Conservation (phyloP, 1,140 invertebrate genomes). For the Drosophila truncata region DNA sequence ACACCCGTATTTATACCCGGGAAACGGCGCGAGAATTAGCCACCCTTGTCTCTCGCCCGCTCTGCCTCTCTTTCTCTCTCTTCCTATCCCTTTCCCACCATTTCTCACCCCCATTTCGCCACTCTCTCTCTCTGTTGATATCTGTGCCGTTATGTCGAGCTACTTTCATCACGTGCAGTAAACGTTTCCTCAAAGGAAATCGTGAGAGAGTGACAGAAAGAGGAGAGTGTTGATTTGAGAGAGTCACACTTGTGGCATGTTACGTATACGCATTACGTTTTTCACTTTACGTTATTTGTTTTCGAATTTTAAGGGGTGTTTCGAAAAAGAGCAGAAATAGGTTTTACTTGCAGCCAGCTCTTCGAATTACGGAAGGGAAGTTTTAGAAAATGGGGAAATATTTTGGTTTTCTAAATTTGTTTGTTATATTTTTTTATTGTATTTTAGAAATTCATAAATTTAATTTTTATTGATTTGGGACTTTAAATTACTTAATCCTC, state of each 20-base stretch:
- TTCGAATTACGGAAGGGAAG: constrained; percentile 24
- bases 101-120: constrained; percentile 2
- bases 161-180: constrained; percentile 74
- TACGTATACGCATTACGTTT: constrained; percentile 44
- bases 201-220: background rate
- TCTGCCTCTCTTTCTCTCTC: constrained; percentile 8
- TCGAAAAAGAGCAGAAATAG: background rate
- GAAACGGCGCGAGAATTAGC: constrained; percentile 52
- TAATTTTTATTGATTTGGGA: background rate
- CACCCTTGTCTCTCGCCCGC: constrained; percentile 27
- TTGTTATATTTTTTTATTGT: background rate
- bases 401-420: background rate
- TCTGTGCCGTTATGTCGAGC: constrained; percentile 65
- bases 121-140: constrained; percentile 21
- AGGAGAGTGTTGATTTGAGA: constrained; percentile 4
- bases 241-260: constrained; percentile 76
- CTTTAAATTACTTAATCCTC: too few relatives aligned
- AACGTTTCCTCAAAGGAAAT: constrained; percentile 51
- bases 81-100: constrained; percentile 6
- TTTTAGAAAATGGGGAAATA: constrained; percentile 7
- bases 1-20: constrained; percentile 75
- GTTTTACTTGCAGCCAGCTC: background rate
- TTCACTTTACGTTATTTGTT: constrained; percentile 9
- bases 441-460: background rate
- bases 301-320: constrained; percentile 32